Evolutionary conservation across 2,888 invertebrate species (phyloP), one percentile per base, ranked within the genome.

Genomic region (Perdita meconis): DNA sequence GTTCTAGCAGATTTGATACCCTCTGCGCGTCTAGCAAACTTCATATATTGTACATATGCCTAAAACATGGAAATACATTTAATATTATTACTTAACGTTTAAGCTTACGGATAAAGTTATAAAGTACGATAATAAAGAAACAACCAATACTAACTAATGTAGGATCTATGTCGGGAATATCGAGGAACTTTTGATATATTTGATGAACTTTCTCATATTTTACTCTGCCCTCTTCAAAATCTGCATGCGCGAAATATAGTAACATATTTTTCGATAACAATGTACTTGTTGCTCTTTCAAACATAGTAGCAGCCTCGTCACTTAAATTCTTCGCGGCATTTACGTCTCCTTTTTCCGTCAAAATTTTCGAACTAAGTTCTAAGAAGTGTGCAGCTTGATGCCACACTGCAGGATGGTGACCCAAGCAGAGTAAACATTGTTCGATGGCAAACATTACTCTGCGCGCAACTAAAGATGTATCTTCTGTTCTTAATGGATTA

Each of bases 321-420:
- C 97, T 97, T 93, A 98, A 98, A 87, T 97, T 94, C 86, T 98
- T 98, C 0, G 98, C 96, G 0, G 98, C 97, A 92, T 96, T 98
- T 36, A 98, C 96, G 92, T 99, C 99, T 92, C 98, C 99, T 93
- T 98, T 99, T 92, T 99, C 99, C 59, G 97, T 96, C 71, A 99
- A 94, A 84, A 97, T 95, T 92, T 98, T 98, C 40, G 98, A 97
- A 80, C 98, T 98, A 90, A 98, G 96, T 92, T 99, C 99, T 56
- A 99, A 94, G 93, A 98, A 99, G 90, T 98, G 97, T 0, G 99
- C 98, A 0, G 99, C 99, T 93, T 99, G 99, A 92, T 98, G 98
- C 99, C 99, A 99, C 73, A 99, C 97, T 83, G 99, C 99, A 0
- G 99, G 98, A 92, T 99, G 98, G 93, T 99, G 99, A 0, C 98